These are phyloP conservation scores for Melanotaenia duboulayi DNA, from an alignment of 2,113 vertebrate species.

Conservation along the genomic window DNA sequence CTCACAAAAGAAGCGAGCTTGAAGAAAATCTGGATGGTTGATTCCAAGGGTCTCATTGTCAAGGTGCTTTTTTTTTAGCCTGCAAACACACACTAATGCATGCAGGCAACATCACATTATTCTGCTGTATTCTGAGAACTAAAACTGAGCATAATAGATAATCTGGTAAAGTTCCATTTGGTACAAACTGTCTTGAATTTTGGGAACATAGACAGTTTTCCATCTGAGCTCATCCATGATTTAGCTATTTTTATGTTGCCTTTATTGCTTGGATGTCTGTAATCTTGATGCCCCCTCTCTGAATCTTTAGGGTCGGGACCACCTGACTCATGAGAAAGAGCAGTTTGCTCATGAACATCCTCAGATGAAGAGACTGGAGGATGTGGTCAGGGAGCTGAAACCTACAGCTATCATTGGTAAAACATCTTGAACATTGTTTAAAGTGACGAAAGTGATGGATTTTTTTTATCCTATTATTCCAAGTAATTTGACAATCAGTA, in stretches of 20 bases:
- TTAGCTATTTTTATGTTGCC: not conserved
- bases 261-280: slow-evolving; percentile 7
- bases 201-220: not conserved
- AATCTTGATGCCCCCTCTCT: not conserved
- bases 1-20: slow-evolving; percentile 81
- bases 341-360: slow-evolving; percentile 90
- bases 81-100: not conserved
- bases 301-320: slow-evolving; percentile 85
- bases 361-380: slow-evolving; percentile 90
- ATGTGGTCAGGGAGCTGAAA: slow-evolving; percentile 88
- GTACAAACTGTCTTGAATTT: too few species aligned
- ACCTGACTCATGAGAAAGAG: slow-evolving; percentile 91
- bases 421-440: not conserved
- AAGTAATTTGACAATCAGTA: too few species aligned
- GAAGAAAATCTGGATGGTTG: slow-evolving; percentile 97
- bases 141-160: not conserved
- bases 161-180: not conserved
- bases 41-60: slow-evolving; percentile 96
- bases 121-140: not conserved
- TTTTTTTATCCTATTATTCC: too few species aligned
- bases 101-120: not conserved
- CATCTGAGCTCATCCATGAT: not conserved
- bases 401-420: slow-evolving; percentile 96
- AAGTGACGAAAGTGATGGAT: not conserved
- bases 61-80: slow-evolving; percentile 83